Base-by-base conservation (phyloP, 2,113 vertebrate genomes). In the Phaetusa simplex region DNA sequence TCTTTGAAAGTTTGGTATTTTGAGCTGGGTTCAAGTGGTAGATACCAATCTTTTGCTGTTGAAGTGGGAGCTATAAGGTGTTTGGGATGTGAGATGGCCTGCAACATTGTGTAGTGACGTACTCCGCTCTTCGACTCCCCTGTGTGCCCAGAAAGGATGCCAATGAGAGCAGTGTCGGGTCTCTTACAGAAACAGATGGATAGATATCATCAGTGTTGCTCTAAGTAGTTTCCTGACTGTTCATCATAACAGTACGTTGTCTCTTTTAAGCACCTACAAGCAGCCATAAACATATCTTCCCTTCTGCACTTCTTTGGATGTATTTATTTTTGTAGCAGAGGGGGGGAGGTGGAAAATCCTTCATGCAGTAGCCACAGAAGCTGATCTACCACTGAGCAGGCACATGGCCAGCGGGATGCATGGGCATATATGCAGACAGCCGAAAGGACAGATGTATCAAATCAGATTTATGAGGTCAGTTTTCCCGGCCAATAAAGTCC, bases 401-500 rank as follows among this genome's bases (percentile, higher is more conserved):
- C 97, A 38, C 86, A 62, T 53, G 92, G 98, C 98, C 98, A 98
- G 94, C 74, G 97, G 96, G 96, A 97, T 43, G 87, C 94, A 94
- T 97, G 96, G 96, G 96, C 95, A 97, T 94, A 88, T 67, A 91
- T 96, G 95, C 91, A 92, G 80, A 90, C 96, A 96, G 97, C 97
- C 76, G 77, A 96, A 88, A 91, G 90, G 97, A 98, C 98, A 98
- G 98, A 98, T 98, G 98, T 96, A 98, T 97, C 97, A 97, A 95
- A 97, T 98, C 98, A 98, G 97, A 98, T 98, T 98, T 98, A 98
- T 97, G 94, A 93, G 97, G 96, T 94, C 97, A 92, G 96, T 96
- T 98, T 98, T 98, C 98, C 98, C 98, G 98, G 97, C 97, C 97
- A 95, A 82, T 95, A 92, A 93, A 97, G 95, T 93, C 98, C 98